Evolutionary conservation across 2,797 vertebrate species (phyloP).

Genomic region (Champsocephalus gunnari): DNA sequence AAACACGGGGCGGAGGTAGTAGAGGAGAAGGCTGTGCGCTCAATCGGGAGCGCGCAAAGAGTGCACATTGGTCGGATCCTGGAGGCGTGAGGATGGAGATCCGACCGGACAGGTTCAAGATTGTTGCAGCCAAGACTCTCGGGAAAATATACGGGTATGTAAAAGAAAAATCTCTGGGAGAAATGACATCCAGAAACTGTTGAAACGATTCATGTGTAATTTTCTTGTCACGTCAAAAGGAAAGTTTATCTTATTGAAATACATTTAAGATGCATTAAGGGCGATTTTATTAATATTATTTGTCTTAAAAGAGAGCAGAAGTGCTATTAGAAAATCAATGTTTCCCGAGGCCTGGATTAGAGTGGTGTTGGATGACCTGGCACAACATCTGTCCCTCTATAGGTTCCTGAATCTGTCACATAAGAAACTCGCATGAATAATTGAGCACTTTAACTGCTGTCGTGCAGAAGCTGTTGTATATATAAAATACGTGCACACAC

Average conservation of each 20-base stretch:
- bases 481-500: neutral
- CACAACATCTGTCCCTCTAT: constrained; percentile 59
- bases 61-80: constrained; percentile 68
- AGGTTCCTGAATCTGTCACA: constrained; percentile 12
- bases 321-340: constrained; percentile 37
- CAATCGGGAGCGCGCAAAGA: constrained; percentile 71
- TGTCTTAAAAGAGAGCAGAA: constrained; percentile 12
- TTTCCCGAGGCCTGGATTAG: constrained; percentile 41
- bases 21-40: constrained; percentile 66
- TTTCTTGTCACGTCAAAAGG: neutral
- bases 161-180: constrained; percentile 10
- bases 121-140: constrained; percentile 82
- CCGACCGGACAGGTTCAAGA: constrained; percentile 86
- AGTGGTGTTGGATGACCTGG: constrained; percentile 36
- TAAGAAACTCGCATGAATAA: neutral
- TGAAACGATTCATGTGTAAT: neutral
- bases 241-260: neutral
- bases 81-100: constrained; percentile 86
- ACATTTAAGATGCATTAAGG: neutral
- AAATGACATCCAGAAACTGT: neutral
- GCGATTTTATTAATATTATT: neutral
- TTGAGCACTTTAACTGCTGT: neutral
- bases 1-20: constrained; percentile 47
- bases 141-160: constrained; percentile 86
- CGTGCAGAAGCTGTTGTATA: neutral